phyloP scores from a whole-genome alignment of 2,797 vertebrate genomes.

The Dermochelys coriacea region DNA sequence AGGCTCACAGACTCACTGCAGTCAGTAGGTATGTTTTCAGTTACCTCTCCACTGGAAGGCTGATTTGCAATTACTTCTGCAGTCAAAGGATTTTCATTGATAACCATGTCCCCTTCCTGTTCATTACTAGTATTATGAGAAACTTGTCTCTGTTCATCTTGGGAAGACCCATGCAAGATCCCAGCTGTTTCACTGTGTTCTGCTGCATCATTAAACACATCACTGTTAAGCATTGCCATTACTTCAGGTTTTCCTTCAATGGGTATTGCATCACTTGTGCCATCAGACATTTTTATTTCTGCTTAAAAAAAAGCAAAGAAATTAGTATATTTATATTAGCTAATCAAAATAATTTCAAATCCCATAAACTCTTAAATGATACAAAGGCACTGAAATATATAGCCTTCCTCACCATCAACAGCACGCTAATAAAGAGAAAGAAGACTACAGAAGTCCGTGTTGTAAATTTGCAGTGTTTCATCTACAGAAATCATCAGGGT shows the following conservation, averaged over 20 bases:
- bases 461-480: not conserved
- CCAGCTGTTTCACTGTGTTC: not conserved
- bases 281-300: conserved; percentile 82
- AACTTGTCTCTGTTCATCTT: conserved; percentile 15
- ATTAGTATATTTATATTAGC: not conserved
- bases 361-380: not conserved
- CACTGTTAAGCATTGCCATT: conserved; percentile 5
- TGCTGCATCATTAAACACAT: conserved; percentile 13
- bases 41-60: conserved; percentile 9
- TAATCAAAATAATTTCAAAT: not conserved
- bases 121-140: not conserved
- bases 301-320: conserved; percentile 28
- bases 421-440: not conserved
- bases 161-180: not conserved
- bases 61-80: conserved; percentile 10
- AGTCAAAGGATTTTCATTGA: conserved; percentile 25
- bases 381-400: not conserved
- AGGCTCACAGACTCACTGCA: conserved; percentile 92
- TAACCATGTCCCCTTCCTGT: not conserved
- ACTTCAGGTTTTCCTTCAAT: conserved; percentile 60
- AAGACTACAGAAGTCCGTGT: not conserved
- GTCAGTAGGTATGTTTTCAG: conserved; percentile 61
- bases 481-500: not conserved
- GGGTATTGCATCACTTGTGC: conserved; percentile 11
- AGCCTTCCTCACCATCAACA: fast-evolving